Evolutionary conservation across 2,888 invertebrate genomes (phyloP).

Genomic region (Encarsia formosa): DNA sequence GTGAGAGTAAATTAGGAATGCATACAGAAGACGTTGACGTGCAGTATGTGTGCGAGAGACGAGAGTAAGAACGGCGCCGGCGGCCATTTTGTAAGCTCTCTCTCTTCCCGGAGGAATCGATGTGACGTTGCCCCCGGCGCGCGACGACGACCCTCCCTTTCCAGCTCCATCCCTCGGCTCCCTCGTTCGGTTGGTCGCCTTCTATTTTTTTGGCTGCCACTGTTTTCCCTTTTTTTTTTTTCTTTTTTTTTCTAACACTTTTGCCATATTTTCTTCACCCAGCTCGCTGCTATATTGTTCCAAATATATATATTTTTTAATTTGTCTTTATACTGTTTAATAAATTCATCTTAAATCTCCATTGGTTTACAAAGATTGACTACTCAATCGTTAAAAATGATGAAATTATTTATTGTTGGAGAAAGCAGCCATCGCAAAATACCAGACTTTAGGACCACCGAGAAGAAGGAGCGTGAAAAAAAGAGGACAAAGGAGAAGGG

Average conservation of each 20-base stretch:
- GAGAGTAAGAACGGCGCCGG: slow-evolving; percentile 44
- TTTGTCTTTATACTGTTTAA: too few species aligned
- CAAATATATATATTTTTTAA: too few species aligned
- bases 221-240: neutral
- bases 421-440: too few species aligned
- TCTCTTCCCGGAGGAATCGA: slow-evolving; percentile 49
- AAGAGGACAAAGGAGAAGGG: neutral
- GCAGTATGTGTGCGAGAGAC: neutral
- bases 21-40: slow-evolving; percentile 22
- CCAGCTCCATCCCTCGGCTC: neutral
- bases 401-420: too few species aligned
- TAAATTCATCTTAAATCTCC: too few species aligned
- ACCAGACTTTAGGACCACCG: too few species aligned
- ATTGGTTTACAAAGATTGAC: too few species aligned
- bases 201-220: neutral
- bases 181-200: neutral
- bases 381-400: too few species aligned
- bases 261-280: neutral
- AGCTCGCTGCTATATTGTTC: too few species aligned
- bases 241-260: neutral
- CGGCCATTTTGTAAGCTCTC: slow-evolving; percentile 53
- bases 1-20: too few species aligned
- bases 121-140: slow-evolving; percentile 52
- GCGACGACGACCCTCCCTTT: slow-evolving; percentile 34
- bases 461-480: neutral